Base-by-base conservation (phyloP, 1,140 invertebrate genomes). In the Streblospio benedicti region DNA sequence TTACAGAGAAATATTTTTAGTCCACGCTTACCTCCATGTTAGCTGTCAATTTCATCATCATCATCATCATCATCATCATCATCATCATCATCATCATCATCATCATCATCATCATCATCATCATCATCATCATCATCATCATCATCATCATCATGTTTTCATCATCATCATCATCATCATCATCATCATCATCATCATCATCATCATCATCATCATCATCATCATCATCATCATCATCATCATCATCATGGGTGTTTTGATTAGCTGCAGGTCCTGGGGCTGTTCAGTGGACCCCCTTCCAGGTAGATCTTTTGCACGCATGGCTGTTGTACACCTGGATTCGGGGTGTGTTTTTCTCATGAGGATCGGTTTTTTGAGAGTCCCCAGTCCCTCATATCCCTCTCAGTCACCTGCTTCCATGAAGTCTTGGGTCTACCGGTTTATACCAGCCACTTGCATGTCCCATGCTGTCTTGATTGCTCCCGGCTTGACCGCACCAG, bases 141-240 rank as follows among this genome's bases (percentile, higher is more conserved):
- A 52, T 27, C 16, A 12, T 27, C 16, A 9, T 9, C 4, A n/a
- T n/a, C 4, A 52, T 1, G 32, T 27, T 9, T 9, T 18, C 28
- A 16, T n/a, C 52, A 54, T 31, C 52, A 54, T 54, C 52, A 38
- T 33, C 52, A 54, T 45, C 25, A 38, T 33, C 52, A 54, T 54
- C 52, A 54, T 54, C 27, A 54, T 31, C 52, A 54, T 54, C 2
- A 54, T 54, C 52, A 54, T 54, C 52, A 54, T 54, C 52, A 54
- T 54, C 52, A 45, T 45, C 52, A 45, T 45, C 52, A 2, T 54
- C 52, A 2, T 54, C 52, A 2, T 45, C 52, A 45, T 54, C 52
- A 54, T 54, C 52, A 54, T 38, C 12, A 45, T 2, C 52, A 45
- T 38, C 52, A 31, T 54, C 52, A 2, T 54, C 52, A 45, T 38